A percentile compares a stretch with the other conserved stretches of the same genome.
These are phyloP conservation scores for Calephelis nemesis DNA, from an alignment of 1,140 invertebrate genomes.

Conservation along the genomic window DNA sequence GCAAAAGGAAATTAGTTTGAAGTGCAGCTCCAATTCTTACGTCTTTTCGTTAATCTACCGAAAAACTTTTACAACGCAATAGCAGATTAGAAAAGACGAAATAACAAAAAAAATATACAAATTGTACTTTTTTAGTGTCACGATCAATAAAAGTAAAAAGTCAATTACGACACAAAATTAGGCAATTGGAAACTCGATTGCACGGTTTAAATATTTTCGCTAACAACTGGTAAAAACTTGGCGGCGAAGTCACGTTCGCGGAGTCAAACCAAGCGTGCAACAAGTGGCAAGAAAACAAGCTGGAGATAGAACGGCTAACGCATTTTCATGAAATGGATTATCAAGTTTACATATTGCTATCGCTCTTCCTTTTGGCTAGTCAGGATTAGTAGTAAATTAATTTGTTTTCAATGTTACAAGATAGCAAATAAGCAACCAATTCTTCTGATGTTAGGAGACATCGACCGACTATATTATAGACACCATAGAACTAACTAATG, in stretches of 20 bases:
- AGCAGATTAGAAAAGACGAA: not conserved
- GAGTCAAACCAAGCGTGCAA: constrained; percentile 62
- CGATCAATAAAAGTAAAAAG: constrained; percentile 20
- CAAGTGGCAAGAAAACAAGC: constrained; percentile 58
- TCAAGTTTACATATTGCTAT: not conserved
- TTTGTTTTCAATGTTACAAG: no score
- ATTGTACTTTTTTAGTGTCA: not conserved
- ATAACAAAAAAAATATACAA: not conserved
- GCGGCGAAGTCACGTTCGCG: constrained; percentile 62
- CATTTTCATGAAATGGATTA: constrained; percentile 29
- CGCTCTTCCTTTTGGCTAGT: no score
- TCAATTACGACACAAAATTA: constrained; percentile 37
- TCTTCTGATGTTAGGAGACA: no score
- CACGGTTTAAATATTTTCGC: constrained; percentile 48
- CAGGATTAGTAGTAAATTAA: no score
- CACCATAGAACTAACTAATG: no score
- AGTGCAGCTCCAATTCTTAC: no score
- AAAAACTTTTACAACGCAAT: not conserved
- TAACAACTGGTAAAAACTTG: constrained; percentile 51
- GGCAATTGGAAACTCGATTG: constrained; percentile 55
- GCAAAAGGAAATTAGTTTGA: no score
- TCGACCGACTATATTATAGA: no score
- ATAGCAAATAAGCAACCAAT: no score
- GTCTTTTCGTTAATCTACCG: no score
- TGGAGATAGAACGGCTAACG: not conserved